Evolutionary conservation across 2,797 vertebrate genomes (phyloP).

Genomic region (Hydrolagus colliei): DNA sequence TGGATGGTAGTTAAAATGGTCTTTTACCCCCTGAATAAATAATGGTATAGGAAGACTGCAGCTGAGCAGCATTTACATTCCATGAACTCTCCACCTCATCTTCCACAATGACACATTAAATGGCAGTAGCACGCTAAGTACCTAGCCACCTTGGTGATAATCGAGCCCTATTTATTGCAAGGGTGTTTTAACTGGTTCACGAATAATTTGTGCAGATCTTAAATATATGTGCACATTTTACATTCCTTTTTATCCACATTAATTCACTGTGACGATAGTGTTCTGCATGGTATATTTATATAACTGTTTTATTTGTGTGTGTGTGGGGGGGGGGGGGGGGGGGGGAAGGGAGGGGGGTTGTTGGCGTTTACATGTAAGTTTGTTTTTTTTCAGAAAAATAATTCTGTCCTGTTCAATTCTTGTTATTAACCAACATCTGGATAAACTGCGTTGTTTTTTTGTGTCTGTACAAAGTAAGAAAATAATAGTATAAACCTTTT

Average conservation of each 20-base stretch:
- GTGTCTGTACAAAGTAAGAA: background rate
- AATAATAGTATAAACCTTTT: background rate
- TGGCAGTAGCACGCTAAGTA: background rate
- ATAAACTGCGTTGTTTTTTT: background rate
- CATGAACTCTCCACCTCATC: background rate
- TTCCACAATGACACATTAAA: background rate
- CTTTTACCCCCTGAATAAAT: background rate
- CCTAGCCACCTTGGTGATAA: background rate
- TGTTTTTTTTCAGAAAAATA: background rate
- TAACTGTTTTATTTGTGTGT: background rate
- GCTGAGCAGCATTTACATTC: background rate
- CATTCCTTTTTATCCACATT: background rate
- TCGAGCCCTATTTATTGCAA: background rate
- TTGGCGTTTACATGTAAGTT: background rate
- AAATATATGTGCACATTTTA: constrained; percentile 14
- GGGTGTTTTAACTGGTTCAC: background rate
- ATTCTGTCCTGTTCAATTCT: background rate
- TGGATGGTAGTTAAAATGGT: background rate
- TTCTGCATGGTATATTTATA: background rate
- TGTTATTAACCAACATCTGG: background rate
- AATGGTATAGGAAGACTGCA: background rate
- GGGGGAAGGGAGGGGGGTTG: background rate
- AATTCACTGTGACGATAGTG: background rate
- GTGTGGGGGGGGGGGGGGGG: no score
- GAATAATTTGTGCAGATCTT: background rate